phyloP scores from a whole-genome alignment of 2,888 invertebrate genomes.

The Caenorhabditis wallacei region DNA sequence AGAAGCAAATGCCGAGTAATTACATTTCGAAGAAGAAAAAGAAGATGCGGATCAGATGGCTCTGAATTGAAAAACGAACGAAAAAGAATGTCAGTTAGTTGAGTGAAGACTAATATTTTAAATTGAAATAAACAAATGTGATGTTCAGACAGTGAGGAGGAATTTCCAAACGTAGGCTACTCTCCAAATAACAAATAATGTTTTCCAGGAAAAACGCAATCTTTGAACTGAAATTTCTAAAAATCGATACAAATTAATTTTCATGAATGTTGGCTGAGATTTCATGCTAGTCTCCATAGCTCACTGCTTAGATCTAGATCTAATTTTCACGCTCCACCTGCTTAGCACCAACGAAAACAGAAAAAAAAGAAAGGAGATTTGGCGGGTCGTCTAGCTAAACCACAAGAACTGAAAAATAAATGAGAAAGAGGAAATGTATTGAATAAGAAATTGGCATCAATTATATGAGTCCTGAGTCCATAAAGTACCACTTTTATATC shows the following conservation, averaged over 20 bases:
- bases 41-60: slow-evolving; percentile 41
- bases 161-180: too few species aligned
- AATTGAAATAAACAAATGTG: not conserved
- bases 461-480: slow-evolving; percentile 7
- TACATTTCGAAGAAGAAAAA: slow-evolving; percentile 34
- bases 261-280: slow-evolving; percentile 1
- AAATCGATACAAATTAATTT: not conserved
- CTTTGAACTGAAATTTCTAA: too few species aligned
- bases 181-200: too few species aligned
- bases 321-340: slow-evolving; percentile 60
- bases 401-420: not conserved
- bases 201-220: too few species aligned
- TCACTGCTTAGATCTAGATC: slow-evolving; percentile 30
- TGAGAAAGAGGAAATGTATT: slow-evolving; percentile 19
- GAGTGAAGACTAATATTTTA: not conserved
- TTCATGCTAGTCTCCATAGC: slow-evolving; percentile 10
- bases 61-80: slow-evolving; percentile 5
- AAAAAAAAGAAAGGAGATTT: not conserved
- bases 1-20: slow-evolving; percentile 56
- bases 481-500: not conserved
- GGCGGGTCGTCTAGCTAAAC: not conserved
- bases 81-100: not conserved
- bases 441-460: slow-evolving; percentile 18
- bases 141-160: too few species aligned
- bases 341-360: slow-evolving; percentile 5